phyloP scores from a whole-genome alignment of 2,888 invertebrate genomes.

The Latrodectus hesperus region DNA sequence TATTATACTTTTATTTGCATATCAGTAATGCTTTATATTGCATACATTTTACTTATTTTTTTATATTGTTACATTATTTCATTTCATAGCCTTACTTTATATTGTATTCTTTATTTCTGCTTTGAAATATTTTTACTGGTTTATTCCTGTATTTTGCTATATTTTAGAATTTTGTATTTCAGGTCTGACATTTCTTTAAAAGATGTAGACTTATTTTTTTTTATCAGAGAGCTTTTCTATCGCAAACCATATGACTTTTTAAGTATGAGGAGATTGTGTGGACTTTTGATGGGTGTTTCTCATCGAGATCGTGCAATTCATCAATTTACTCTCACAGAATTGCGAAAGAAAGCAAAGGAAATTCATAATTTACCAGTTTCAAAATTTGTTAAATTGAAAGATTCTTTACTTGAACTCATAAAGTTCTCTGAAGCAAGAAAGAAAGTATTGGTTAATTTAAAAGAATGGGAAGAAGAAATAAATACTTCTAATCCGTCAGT shows the following conservation, averaged over 20 bases:
- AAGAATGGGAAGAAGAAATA: slow-evolving; percentile 84
- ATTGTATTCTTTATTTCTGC: too few species aligned
- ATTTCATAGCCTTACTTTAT: too few species aligned
- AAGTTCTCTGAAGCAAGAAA: slow-evolving; percentile 77
- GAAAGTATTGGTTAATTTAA: slow-evolving; percentile 80
- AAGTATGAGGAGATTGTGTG: slow-evolving; percentile 22
- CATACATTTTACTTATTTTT: too few species aligned
- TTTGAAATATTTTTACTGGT: too few species aligned
- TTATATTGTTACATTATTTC: too few species aligned
- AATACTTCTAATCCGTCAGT: slow-evolving; percentile 78
- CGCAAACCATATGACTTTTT: slow-evolving; percentile 34
- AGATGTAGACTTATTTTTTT: slow-evolving; percentile 3
- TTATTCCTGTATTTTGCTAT: too few species aligned
- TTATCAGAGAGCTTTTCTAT: slow-evolving; percentile 26
- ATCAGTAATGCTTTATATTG: too few species aligned
- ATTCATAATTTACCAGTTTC: neutral
- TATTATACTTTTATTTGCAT: too few species aligned
- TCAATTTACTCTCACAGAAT: slow-evolving; percentile 7
- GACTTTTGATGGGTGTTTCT: neutral
- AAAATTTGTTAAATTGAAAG: neutral
- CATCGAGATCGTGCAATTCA: slow-evolving; percentile 4
- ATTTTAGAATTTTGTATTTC: too few species aligned
- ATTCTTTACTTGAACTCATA: slow-evolving; percentile 9
- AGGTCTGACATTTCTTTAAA: too few species aligned
- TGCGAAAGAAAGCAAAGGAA: slow-evolving; percentile 15